These are phyloP conservation scores for Calephelis perditalis DNA, from an alignment of 2,888 invertebrate genomes.

Conservation along the genomic window DNA sequence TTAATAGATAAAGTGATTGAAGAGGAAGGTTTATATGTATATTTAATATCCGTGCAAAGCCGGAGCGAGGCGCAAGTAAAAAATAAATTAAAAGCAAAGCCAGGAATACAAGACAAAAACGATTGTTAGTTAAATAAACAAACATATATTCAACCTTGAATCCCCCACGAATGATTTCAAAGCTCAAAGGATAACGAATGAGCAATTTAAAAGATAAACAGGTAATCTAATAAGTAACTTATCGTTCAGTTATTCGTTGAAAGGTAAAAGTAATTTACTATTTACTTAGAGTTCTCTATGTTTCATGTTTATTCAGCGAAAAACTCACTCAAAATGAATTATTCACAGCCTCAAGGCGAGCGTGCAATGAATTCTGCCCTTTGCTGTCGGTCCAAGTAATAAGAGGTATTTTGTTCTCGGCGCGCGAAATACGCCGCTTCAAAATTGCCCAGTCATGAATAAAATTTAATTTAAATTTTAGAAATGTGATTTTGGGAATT, in stretches of 20 bases:
- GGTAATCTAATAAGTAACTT: constrained; percentile 15
- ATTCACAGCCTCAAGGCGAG: constrained; percentile 36
- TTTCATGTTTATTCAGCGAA: constrained; percentile 38
- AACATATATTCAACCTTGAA: too few relatives aligned
- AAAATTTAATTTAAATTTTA: too few relatives aligned
- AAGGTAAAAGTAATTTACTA: constrained; percentile 35
- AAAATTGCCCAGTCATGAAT: too few relatives aligned
- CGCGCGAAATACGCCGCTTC: too few relatives aligned
- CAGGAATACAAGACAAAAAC: too few relatives aligned
- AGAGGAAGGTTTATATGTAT: too few relatives aligned
- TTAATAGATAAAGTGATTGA: too few relatives aligned
- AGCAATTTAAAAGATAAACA: constrained; percentile 1
- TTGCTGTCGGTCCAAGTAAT: constrained; percentile 23
- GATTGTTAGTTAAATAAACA: too few relatives aligned
- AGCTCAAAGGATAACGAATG: neutral
- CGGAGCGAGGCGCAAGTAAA: too few relatives aligned
- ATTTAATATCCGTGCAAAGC: too few relatives aligned
- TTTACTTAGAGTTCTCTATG: constrained; percentile 31
- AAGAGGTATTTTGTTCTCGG: neutral
- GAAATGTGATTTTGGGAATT: too few relatives aligned
- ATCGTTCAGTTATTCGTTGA: constrained; percentile 27
- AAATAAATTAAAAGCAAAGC: too few relatives aligned
- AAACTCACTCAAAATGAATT: constrained; percentile 37
- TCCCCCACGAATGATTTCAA: neutral
- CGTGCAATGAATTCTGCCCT: constrained; percentile 37